phyloP scores from a whole-genome alignment of 2,888 invertebrate species.

The Pristionchus exspectatus region DNA sequence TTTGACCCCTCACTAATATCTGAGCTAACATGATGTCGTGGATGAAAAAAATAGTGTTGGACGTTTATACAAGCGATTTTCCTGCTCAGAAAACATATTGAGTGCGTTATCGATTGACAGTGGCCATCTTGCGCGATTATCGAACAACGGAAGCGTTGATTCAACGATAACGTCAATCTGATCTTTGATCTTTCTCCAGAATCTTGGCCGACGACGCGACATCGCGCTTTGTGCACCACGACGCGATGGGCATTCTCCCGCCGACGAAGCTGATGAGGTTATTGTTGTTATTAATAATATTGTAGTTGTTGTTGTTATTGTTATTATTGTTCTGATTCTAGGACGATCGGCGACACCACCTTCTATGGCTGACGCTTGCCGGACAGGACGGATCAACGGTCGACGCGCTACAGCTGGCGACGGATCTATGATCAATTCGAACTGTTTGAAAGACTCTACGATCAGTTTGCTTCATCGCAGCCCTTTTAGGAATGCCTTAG shows the following conservation, averaged over 20 bases:
- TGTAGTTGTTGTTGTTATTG: no score
- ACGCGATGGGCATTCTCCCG: constrained; percentile 71
- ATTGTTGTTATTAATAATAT: no score
- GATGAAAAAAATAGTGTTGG: background rate
- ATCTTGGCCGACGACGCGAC: constrained; percentile 61
- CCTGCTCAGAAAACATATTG: no score
- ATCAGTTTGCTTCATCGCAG: no score
- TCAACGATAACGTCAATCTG: background rate
- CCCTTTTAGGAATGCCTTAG: background rate
- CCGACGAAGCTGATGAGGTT: constrained; percentile 56
- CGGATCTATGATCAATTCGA: background rate
- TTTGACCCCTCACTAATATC: background rate
- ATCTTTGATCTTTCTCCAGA: constrained; percentile 57
- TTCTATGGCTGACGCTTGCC: background rate
- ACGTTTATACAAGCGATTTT: background rate
- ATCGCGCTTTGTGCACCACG: constrained; percentile 74
- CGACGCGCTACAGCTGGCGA: background rate
- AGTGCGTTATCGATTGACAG: no score
- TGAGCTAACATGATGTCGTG: background rate
- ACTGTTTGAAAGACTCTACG: no score
- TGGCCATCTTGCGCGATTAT: no score
- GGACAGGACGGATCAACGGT: background rate
- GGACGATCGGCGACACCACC: constrained; percentile 17
- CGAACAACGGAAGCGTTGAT: background rate
- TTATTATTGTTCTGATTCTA: background rate